Conservation (phyloP, 2,888 invertebrate genomes). For the Sesamia inferens region DNA sequence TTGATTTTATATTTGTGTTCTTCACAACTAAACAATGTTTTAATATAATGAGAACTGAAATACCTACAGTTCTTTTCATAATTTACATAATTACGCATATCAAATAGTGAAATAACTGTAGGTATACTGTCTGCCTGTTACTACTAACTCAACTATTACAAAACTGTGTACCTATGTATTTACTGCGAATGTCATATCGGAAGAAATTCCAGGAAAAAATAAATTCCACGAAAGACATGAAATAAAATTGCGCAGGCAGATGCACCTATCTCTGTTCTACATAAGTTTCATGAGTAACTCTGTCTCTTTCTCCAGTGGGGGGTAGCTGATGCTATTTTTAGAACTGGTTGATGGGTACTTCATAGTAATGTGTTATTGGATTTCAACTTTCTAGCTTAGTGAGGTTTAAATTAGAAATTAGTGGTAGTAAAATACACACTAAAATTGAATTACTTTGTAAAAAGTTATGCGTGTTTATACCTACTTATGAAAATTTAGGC, state of each 20-base stretch:
- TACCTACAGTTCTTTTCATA: background rate
- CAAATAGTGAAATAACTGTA: background rate
- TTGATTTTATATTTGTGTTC: background rate
- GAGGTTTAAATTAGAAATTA: constrained; percentile 41
- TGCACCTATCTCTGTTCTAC: constrained; percentile 37
- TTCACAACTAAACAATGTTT: background rate
- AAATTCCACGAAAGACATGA: constrained; percentile 39
- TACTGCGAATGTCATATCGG: constrained; percentile 17
- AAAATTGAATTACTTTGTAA: background rate
- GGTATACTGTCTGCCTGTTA: too few relatives aligned
- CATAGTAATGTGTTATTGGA: constrained; percentile 55
- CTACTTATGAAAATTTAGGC: too few relatives aligned
- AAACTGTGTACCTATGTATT: too few relatives aligned
- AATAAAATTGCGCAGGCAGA: constrained; percentile 47
- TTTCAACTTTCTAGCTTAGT: constrained; percentile 39
- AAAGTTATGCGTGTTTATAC: too few relatives aligned
- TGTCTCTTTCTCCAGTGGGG: constrained; percentile 66
- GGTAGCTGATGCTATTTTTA: constrained; percentile 78
- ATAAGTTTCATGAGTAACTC: constrained; percentile 32
- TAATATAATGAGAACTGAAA: background rate
- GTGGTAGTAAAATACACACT: constrained; percentile 1
- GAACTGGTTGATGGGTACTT: constrained; percentile 66
- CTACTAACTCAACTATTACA: too few relatives aligned
- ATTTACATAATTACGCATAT: constrained; percentile 4
- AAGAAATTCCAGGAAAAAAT: constrained; percentile 38